Evolutionary conservation across 37 sponge, comb jelly and placozoan genomes (phyloP).

Genomic region (Diacarnus erythraeanus): DNA sequence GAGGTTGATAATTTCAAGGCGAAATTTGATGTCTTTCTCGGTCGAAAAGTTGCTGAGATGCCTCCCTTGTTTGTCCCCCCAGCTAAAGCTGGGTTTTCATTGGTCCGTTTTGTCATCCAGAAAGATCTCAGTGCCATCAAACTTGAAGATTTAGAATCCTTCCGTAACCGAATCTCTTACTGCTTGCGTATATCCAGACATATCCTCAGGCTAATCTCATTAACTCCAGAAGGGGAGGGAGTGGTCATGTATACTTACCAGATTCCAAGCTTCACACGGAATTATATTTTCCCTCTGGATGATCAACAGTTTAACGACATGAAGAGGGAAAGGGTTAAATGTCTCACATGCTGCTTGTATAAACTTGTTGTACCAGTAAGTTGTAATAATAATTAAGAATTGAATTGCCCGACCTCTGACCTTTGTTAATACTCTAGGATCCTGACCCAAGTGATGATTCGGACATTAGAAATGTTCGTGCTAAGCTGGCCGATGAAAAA

Average conservation of each 20-base stretch:
- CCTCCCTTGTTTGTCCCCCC: background rate
- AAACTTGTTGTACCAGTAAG: conserved; percentile 1
- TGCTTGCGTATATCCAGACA: background rate
- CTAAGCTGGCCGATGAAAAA: too few species aligned
- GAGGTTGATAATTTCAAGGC: background rate
- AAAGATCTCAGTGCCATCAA: background rate
- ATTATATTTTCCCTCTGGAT: conserved; percentile 4
- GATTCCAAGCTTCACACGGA: background rate
- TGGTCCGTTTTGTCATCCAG: background rate
- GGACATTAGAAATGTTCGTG: background rate
- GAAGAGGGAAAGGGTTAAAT: background rate
- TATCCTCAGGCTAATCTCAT: background rate
- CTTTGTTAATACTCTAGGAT: background rate
- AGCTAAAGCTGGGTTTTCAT: background rate
- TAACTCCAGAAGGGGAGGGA: background rate
- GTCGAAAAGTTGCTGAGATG: background rate
- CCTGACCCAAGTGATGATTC: background rate
- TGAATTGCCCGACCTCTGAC: background rate
- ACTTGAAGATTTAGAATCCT: background rate
- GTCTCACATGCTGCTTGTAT: conserved; percentile 5
- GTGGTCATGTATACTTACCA: background rate
- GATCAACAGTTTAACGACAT: background rate
- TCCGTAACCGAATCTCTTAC: background rate
- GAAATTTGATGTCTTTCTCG: background rate
- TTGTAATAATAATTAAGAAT: background rate